These are phyloP conservation scores for Odocoileus hemionus DNA, from an alignment of 2,113 vertebrate species.

Conservation along the genomic window DNA sequence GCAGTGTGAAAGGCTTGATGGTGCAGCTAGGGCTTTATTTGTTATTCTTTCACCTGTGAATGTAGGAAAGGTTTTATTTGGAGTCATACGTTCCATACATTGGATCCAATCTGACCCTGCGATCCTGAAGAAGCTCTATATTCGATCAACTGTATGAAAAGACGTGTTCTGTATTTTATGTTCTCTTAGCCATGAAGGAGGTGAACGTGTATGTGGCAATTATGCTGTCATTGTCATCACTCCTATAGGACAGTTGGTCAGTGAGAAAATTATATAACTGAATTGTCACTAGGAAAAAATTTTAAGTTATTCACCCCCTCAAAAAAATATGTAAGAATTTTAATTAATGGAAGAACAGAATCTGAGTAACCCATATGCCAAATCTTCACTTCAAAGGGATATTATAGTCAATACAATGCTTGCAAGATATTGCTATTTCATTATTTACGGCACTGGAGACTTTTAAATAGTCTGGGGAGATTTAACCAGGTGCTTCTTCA, in stretches of 20 bases:
- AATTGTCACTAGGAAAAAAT: background rate
- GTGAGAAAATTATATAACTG: background rate
- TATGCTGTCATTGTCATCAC: background rate
- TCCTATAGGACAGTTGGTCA: background rate
- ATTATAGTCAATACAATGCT: constrained; percentile 31
- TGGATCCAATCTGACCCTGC: background rate
- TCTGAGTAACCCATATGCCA: constrained; percentile 16
- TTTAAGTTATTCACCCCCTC: background rate
- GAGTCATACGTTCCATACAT: background rate
- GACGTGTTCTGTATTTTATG: background rate
- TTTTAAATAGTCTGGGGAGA: constrained; percentile 52
- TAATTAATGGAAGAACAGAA: constrained; percentile 26
- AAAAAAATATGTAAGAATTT: constrained; percentile 40
- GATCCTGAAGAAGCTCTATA: background rate
- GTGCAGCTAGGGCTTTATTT: background rate
- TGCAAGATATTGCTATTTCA: constrained; percentile 43
- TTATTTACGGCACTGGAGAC: constrained; percentile 49
- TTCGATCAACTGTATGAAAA: background rate
- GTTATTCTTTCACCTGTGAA: background rate
- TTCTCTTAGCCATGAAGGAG: background rate
- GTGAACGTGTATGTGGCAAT: background rate
- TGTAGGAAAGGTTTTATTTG: background rate
- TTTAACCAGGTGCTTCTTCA: constrained; percentile 15
- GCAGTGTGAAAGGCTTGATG: background rate
- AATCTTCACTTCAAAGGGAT: constrained; percentile 47